These are phyloP conservation scores for Charanyca ferruginea DNA, from an alignment of 2,888 invertebrate species.

Conservation along the genomic window DNA sequence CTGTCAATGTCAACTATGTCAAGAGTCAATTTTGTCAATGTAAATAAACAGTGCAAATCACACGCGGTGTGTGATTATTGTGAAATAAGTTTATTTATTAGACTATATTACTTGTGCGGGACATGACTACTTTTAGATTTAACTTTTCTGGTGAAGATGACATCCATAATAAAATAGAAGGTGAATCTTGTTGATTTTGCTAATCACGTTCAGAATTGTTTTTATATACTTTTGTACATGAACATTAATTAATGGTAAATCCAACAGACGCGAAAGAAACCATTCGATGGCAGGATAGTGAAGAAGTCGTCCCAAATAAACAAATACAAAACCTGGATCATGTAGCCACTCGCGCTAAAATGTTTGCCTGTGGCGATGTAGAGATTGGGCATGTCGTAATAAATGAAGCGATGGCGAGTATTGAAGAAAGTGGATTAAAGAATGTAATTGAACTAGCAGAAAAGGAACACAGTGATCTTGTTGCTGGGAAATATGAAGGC, in stretches of 20 bases:
- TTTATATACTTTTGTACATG: not conserved
- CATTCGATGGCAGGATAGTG: constrained; percentile 78
- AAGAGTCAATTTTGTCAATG: not conserved
- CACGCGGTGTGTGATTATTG: not conserved
- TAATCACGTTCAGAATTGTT: not conserved
- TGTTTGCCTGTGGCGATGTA: constrained; percentile 83
- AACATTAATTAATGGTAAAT: not conserved
- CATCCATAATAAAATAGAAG: constrained; percentile 39
- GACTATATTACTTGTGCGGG: not conserved
- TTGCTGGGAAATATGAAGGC: constrained; percentile 96
- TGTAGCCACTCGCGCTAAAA: constrained; percentile 79
- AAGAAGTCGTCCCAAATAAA: constrained; percentile 76
- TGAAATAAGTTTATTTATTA: not conserved
- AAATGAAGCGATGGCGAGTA: constrained; percentile 79
- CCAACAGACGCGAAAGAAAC: constrained; percentile 57
- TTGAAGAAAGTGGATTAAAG: constrained; percentile 74
- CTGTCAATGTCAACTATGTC: too few species aligned
- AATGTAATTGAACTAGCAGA: constrained; percentile 90
- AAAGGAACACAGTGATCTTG: constrained; percentile 93
- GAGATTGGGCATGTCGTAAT: constrained; percentile 87
- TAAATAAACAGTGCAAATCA: not conserved
- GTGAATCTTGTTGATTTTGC: constrained; percentile 45
- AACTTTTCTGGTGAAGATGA: constrained; percentile 75
- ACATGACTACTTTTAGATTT: constrained; percentile 77
- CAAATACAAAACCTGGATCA: constrained; percentile 77